Percentiles rank a stretch among this genome's conserved stretches.
These are phyloP conservation scores for Lottia gigantea DNA, from an alignment of 2,888 invertebrate genomes.

Conservation along the genomic window DNA sequence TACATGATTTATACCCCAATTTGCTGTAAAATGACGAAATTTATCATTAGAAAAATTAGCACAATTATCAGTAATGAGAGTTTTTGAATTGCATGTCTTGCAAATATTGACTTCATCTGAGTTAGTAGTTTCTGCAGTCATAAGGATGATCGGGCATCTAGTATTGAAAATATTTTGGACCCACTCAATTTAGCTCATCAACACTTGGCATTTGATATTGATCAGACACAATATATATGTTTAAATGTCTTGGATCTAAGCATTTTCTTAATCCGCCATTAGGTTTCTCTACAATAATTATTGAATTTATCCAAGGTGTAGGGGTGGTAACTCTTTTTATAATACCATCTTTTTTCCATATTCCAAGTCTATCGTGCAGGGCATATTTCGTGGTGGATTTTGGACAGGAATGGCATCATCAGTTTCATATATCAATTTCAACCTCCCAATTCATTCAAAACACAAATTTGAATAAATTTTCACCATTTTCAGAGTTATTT, in stretches of 20 bases:
- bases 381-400: not conserved
- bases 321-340: no score
- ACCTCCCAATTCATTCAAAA: not conserved
- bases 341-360: not conserved
- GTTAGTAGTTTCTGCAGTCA: not conserved
- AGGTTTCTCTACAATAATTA: not conserved
- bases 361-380: not conserved
- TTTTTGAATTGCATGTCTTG: constrained; percentile 13
- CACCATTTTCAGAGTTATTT: not conserved
- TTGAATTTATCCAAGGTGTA: not conserved
- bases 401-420: not conserved
- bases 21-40: not conserved
- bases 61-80: constrained; percentile 1
- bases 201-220: not conserved
- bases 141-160: not conserved
- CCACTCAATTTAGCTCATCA: constrained; percentile 3
- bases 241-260: not conserved
- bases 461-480: constrained; percentile 1
- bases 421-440: not conserved
- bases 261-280: constrained; percentile 1
- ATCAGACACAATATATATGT: no score
- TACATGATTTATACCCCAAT: constrained; percentile 4
- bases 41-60: not conserved
- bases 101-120: constrained; percentile 16
- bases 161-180: not conserved